phyloP scores from a whole-genome alignment of 2,113 vertebrate species.

The Manacus vitellinus region DNA sequence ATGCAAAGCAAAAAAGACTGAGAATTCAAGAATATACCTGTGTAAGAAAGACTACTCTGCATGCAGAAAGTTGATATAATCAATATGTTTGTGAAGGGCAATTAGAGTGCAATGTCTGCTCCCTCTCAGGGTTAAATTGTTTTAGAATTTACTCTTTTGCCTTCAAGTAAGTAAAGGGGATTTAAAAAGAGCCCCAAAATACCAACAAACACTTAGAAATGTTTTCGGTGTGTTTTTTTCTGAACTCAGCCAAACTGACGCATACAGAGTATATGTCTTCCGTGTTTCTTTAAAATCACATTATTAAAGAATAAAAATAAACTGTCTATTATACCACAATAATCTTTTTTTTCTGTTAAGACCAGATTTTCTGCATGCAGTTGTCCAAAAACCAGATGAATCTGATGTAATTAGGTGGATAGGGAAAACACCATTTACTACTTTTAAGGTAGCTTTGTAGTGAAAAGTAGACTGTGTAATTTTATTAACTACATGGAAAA shows the following conservation, averaged over 20 bases:
- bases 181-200: neutral
- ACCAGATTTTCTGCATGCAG: neutral
- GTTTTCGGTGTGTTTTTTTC: neutral
- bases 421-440: constrained; percentile 1
- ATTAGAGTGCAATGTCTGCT: neutral
- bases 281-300: neutral
- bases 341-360: neutral
- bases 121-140: neutral
- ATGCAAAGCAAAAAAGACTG: neutral
- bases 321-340: neutral
- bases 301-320: neutral
- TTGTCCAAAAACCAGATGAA: neutral
- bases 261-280: neutral
- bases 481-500: neutral
- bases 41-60: neutral
- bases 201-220: neutral
- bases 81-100: neutral
- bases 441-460: constrained; percentile 21
- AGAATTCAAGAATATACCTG: neutral
- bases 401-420: neutral
- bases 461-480: constrained; percentile 3
- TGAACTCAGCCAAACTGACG: neutral
- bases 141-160: neutral
- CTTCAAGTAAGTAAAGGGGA: neutral
- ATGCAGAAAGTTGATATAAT: neutral